Conservation (phyloP, 2,797 vertebrate genomes). For the Dendrocincla tyrannina region DNA sequence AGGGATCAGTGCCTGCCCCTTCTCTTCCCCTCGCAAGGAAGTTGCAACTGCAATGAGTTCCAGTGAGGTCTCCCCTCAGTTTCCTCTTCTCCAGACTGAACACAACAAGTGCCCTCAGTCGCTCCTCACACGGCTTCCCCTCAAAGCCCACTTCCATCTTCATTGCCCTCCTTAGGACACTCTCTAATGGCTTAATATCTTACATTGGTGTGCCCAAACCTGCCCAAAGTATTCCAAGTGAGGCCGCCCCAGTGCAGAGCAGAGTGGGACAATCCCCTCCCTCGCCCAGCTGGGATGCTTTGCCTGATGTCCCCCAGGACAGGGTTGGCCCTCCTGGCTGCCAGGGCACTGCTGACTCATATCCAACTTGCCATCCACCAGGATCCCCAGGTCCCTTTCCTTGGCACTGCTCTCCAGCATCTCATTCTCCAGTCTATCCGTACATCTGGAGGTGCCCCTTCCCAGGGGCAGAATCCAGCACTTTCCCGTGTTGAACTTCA, state of each 20-base stretch:
- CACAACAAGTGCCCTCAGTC: too few relatives aligned
- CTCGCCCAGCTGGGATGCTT: fast-evolving
- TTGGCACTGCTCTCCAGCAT: not conserved
- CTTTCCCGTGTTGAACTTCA: not conserved
- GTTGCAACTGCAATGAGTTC: not conserved
- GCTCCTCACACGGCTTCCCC: not conserved
- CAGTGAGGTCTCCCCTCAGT: not conserved
- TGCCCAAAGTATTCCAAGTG: not conserved
- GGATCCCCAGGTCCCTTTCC: not conserved
- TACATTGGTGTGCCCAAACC: not conserved
- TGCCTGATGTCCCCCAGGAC: not conserved
- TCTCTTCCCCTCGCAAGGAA: not conserved
- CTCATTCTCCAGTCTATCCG: not conserved
- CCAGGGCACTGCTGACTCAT: not conserved
- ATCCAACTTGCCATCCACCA: not conserved
- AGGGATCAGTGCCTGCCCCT: not conserved
- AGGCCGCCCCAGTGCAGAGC: not conserved
- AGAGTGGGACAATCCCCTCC: not conserved
- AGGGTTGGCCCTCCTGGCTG: not conserved
- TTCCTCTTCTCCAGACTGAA: not conserved
- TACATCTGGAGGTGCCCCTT: not conserved
- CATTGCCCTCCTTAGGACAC: not conserved
- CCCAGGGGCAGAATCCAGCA: not conserved
- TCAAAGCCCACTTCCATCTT: not conserved
- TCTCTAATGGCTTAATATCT: not conserved